Evolutionary conservation across 2,113 vertebrate genomes (phyloP).

Genomic region (Chionomys nivalis): DNA sequence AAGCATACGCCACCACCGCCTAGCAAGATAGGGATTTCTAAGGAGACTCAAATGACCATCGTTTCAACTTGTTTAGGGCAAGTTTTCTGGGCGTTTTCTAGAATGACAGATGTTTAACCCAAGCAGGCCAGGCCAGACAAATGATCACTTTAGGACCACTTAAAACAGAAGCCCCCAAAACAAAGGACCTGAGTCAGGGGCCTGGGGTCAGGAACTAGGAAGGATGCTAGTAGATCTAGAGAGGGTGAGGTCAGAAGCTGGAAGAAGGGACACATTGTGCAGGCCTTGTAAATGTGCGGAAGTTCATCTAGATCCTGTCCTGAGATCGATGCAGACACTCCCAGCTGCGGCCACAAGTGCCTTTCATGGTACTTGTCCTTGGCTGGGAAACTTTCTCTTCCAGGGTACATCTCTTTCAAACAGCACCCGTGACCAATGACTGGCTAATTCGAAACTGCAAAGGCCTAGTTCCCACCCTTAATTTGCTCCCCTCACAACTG

Average conservation of each 20-base stretch:
- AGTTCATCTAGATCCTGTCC: neutral
- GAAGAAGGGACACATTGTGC: neutral
- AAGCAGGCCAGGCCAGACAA: neutral
- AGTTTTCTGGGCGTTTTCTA: neutral
- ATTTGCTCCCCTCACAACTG: neutral
- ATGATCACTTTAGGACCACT: neutral
- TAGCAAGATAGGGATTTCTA: neutral
- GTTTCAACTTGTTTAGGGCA: neutral
- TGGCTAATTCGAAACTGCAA: neutral
- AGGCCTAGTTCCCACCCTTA: neutral
- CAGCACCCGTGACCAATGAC: neutral
- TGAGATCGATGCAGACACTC: neutral
- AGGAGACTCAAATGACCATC: neutral
- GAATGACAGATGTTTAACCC: neutral
- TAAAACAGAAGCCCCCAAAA: neutral
- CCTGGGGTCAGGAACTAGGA: neutral
- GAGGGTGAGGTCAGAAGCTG: neutral
- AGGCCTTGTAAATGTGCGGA: neutral
- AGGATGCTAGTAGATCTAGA: neutral
- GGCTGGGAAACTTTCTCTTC: neutral
- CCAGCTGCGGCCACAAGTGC: neutral
- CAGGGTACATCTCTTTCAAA: neutral
- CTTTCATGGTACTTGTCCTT: neutral
- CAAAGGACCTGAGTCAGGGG: neutral
- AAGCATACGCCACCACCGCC: rapidly evolving